Conservation (phyloP, 2,797 vertebrate species). For the Schizopygopsis malacanthus region DNA sequence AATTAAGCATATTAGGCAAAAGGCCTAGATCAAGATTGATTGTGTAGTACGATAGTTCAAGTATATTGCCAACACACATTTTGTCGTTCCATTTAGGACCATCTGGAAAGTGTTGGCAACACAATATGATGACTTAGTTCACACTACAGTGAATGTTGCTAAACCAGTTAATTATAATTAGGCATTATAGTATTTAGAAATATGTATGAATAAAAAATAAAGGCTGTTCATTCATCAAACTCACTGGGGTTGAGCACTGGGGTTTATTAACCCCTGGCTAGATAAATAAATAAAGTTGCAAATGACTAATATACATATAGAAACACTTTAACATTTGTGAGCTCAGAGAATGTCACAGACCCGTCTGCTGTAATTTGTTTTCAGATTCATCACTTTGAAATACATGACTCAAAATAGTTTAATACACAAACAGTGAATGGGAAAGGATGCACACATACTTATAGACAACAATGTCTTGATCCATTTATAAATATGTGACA, state of each 20-base stretch:
- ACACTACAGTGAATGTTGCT: neutral
- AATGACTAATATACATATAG: conserved; percentile 5
- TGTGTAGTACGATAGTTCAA: neutral
- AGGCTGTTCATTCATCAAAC: neutral
- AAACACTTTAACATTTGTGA: neutral
- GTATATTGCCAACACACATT: neutral
- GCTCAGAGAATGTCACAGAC: neutral
- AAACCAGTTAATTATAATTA: neutral
- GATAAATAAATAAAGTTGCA: neutral
- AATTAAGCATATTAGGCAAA: neutral
- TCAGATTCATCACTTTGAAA: neutral
- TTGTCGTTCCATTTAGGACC: neutral
- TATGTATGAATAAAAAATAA: neutral
- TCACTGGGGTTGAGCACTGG: neutral
- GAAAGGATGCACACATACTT: neutral
- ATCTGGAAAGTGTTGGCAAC: neutral
- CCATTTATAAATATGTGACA: neutral
- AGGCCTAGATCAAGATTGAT: neutral
- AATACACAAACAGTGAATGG: neutral
- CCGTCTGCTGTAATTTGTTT: neutral
- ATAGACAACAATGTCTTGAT: neutral
- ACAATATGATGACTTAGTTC: neutral
- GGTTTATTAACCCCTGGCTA: neutral
- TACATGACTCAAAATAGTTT: neutral
- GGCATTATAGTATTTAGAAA: neutral